Conservation (phyloP, 1,140 invertebrate species). For the Drosophila micromelanica region DNA sequence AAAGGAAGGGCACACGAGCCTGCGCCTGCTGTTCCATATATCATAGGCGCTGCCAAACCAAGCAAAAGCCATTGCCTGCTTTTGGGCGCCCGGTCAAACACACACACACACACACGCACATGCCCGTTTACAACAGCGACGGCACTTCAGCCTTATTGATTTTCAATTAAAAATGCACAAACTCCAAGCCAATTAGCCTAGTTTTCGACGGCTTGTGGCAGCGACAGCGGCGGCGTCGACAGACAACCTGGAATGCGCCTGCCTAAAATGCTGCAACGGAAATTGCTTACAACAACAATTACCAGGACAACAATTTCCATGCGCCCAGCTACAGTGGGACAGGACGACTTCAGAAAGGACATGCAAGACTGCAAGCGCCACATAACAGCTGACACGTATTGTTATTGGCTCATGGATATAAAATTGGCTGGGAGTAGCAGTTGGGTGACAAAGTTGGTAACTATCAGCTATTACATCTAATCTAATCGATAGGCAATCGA, state of each 20-base stretch:
- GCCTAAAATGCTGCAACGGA: constrained; percentile 61
- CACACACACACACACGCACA: neutral
- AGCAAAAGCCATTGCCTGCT: constrained; percentile 16
- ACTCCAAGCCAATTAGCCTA: constrained; percentile 76
- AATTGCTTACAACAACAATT: constrained; percentile 75
- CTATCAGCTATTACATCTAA: too few species aligned
- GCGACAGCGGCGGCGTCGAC: constrained; percentile 11
- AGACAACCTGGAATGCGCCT: constrained; percentile 10
- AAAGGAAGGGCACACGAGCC: neutral
- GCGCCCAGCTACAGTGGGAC: constrained; percentile 1
- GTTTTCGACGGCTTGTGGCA: constrained; percentile 43
- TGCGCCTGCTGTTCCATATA: constrained; percentile 36
- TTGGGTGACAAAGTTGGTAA: too few species aligned
- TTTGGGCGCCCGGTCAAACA: neutral
- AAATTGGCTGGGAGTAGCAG: neutral
- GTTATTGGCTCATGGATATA: neutral
- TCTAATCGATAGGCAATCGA: too few species aligned
- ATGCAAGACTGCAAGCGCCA: constrained; percentile 9
- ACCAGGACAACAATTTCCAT: constrained; percentile 26
- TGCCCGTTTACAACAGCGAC: constrained; percentile 11
- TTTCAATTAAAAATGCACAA: constrained; percentile 82
- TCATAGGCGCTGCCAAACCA: constrained; percentile 31
- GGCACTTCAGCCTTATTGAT: constrained; percentile 66
- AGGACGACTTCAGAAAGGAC: constrained; percentile 2
- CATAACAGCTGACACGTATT: neutral